Conservation (phyloP, 1,140 invertebrate genomes). For the Popillia japonica region DNA sequence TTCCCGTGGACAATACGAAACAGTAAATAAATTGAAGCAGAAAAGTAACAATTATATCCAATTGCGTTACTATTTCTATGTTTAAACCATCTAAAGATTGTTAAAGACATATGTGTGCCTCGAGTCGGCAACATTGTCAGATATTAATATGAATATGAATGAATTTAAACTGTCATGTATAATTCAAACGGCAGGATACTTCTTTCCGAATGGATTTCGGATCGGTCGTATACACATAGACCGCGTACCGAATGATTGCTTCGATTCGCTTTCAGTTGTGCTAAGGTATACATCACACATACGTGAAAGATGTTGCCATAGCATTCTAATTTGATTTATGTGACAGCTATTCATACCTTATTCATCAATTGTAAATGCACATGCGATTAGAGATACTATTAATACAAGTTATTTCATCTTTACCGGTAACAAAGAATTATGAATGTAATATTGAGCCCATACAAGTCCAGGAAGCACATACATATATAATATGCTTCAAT, state of each 20-base stretch:
- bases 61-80: no score
- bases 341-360: not conserved
- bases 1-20: no score
- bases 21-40: no score
- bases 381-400: not conserved
- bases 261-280: not conserved
- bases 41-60: no score
- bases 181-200: not conserved
- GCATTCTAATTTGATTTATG: slow-evolving; percentile 7
- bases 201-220: not conserved
- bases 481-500: no score
- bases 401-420: not conserved
- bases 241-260: not conserved
- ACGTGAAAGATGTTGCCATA: not conserved
- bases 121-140: no score
- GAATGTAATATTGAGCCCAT: no score
- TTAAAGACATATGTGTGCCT: no score
- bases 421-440: no score
- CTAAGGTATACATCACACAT: not conserved
- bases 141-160: no score
- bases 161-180: not conserved
- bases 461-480: no score
- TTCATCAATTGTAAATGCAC: not conserved
- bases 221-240: not conserved
- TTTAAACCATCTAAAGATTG: no score